These are phyloP conservation scores for Pipra filicauda DNA, from an alignment of 2,113 vertebrate genomes.

Conservation along the genomic window DNA sequence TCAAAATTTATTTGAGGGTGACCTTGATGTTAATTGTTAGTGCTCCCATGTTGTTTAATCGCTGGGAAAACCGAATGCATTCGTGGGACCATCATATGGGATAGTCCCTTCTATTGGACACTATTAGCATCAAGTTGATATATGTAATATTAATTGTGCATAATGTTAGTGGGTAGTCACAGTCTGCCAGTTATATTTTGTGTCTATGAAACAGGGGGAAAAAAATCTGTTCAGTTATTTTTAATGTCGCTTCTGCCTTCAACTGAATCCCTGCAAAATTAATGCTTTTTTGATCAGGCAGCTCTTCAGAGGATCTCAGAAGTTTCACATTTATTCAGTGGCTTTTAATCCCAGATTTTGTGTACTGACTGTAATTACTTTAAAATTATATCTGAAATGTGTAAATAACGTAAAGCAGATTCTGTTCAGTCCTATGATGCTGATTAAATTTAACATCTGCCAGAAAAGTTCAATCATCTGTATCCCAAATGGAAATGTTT, in stretches of 20 bases:
- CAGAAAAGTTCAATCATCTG: slow-evolving; percentile 17
- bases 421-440: background rate
- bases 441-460: slow-evolving; percentile 12
- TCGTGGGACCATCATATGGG: background rate
- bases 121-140: background rate
- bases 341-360: slow-evolving; percentile 33
- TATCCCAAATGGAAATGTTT: background rate
- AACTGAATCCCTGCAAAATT: slow-evolving; percentile 25
- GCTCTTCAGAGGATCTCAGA: slow-evolving; percentile 21
- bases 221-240: background rate
- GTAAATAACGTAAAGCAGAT: background rate
- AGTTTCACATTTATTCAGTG: background rate
- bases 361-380: background rate
- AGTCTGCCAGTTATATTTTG: background rate
- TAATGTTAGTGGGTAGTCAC: background rate
- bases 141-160: background rate
- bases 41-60: slow-evolving; percentile 27
- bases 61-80: background rate
- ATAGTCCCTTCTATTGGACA: background rate
- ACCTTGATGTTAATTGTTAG: slow-evolving; percentile 56
- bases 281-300: slow-evolving; percentile 25
- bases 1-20: slow-evolving; percentile 48
- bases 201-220: background rate
- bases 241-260: background rate
- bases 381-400: slow-evolving; percentile 23